Base-by-base conservation (phyloP, 2,888 invertebrate genomes). In the Pollenia griseotomentosa region DNA sequence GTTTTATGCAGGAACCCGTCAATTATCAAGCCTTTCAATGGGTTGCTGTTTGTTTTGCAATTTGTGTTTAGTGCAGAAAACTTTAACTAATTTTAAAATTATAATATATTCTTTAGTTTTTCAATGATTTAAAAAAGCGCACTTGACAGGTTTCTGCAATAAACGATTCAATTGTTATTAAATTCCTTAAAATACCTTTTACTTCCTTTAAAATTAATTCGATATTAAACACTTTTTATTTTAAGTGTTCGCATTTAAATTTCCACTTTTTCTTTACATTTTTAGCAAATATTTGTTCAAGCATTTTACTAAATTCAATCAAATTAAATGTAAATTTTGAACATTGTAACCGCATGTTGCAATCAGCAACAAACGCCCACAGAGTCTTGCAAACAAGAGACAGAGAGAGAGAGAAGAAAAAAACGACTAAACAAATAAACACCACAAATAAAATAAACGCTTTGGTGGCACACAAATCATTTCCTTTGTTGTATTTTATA, bases 341-440 rank as follows among this genome's bases (percentile, higher is more conserved):
- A 88, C 88, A 87, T 89, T 91, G 90, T 90, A 91, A 91, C 90
- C 88, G 91, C 91, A 91, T 91, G 91, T 91, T 53, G 77, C 89
- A 91, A 91, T 90, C 90, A 91, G 89, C 63, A 59, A 77, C 88
- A 90, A 90, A 90, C 91, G 90, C 90, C 91, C 90, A 91, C 92
- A 89, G 89, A 80, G 44, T 57, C 11, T 46, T 46, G 19, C 42
- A 74, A 75, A 19, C 23, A 73, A 71, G 12, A 40, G 42, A 14
- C 11, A 46, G 23, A 71, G 42, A 33, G 12, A 40, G 42, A 14
- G n/a, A 46, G 23, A 73, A 19, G 14, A 40, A 40, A 19, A 46
- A 53, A 23, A 46, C 16, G 46, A 61, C 55, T 5, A 33, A 59
- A 63, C 65, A 61, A 23, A 19, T 55, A 48, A 55, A 33, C n/a